A percentile compares a stretch with the other conserved stretches of the same genome.
Conservation (phyloP, 2,113 vertebrate genomes). For the Strix aluco region DNA sequence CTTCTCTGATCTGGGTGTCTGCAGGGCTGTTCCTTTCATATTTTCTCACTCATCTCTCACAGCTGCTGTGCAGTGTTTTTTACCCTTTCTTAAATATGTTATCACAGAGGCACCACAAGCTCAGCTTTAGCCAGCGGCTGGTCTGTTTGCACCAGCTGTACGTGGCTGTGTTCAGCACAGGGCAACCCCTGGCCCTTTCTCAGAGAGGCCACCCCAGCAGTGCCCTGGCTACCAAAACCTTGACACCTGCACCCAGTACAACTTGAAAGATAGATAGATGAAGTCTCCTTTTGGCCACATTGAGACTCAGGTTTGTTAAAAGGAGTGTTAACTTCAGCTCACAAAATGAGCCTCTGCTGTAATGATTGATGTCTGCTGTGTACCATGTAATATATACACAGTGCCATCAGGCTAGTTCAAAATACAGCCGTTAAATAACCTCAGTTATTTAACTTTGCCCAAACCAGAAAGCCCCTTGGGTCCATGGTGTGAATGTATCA, state of each 20-base stretch:
- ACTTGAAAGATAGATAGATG: background rate
- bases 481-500: background rate
- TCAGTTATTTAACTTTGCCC: background rate
- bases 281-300: background rate
- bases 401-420: background rate
- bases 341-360: background rate
- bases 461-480: background rate
- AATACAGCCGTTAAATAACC: background rate
- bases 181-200: background rate
- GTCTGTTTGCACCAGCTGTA: background rate
- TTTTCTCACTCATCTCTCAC: background rate
- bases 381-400: background rate
- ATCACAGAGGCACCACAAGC: background rate
- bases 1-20: background rate
- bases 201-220: background rate
- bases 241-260: background rate
- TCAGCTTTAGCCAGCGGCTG: rapidly evolving
- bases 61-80: background rate
- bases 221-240: background rate
- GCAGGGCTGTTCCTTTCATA: background rate
- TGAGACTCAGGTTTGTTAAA: background rate
- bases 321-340: background rate
- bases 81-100: background rate
- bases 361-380: background rate
- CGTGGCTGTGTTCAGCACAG: background rate